A percentile compares a stretch with the other conserved stretches of the same genome.
Evolutionary conservation across 2,797 vertebrate genomes (phyloP).

Genomic region (Eulemur rubriventer): DNA sequence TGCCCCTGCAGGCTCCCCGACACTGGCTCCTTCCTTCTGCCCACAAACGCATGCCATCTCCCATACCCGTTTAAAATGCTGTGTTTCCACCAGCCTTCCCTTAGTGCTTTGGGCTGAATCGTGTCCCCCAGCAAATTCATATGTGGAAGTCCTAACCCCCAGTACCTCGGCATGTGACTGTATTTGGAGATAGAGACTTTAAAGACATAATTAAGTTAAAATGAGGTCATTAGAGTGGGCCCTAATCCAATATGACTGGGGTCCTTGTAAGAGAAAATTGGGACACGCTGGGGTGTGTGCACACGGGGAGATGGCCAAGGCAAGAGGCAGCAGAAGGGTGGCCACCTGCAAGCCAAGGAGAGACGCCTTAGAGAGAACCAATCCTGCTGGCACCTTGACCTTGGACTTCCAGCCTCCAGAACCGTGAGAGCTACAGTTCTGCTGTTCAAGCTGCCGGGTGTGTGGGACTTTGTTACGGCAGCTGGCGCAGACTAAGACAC

Average conservation of each 20-base stretch:
- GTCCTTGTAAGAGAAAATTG: background rate
- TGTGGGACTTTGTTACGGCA: background rate
- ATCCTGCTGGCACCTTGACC: background rate
- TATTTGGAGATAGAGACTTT: background rate
- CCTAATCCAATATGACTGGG: background rate
- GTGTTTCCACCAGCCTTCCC: background rate
- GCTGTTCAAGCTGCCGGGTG: background rate
- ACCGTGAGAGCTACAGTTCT: background rate
- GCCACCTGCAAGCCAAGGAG: too few species aligned
- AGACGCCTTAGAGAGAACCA: background rate
- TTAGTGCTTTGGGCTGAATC: background rate
- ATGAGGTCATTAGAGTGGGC: background rate
- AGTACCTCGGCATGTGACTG: background rate
- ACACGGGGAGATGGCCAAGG: background rate
- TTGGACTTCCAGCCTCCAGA: background rate
- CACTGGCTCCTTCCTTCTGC: background rate
- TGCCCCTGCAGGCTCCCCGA: background rate
- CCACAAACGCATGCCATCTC: background rate
- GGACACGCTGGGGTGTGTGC: background rate
- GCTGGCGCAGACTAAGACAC: too few species aligned
- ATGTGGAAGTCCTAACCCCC: background rate
- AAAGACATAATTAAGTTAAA: background rate
- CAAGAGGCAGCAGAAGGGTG: background rate
- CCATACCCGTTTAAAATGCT: background rate
- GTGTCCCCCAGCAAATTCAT: background rate